Percentiles rank a stretch among this genome's conserved stretches.
Evolutionary conservation across 2,113 vertebrate species (phyloP).

Genomic region (Hucho hucho): DNA sequence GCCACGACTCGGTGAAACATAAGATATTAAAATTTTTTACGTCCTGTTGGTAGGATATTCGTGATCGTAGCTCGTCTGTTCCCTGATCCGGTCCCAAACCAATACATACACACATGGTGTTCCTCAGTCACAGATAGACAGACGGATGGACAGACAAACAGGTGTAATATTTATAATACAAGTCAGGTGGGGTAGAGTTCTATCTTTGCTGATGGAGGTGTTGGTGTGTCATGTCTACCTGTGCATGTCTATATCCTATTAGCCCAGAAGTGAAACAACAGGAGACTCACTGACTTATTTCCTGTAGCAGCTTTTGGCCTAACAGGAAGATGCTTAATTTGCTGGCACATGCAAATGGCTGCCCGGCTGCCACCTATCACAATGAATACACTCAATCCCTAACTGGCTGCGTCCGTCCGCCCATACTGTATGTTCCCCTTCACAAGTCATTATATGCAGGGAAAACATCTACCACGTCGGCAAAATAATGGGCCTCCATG

Average conservation of each 20-base stretch:
- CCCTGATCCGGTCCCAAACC: neutral
- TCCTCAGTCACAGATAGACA: conserved; percentile 23
- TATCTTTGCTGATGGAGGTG: neutral
- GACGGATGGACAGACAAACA: neutral
- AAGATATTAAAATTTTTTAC: no score
- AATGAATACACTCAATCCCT: conserved; percentile 49
- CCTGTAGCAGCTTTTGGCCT: conserved; percentile 48
- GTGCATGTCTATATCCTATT: neutral
- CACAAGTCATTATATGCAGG: conserved; percentile 54
- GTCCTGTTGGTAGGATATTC: no score
- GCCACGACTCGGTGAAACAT: no score
- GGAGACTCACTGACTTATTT: conserved; percentile 31
- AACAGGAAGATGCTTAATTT: conserved; percentile 42
- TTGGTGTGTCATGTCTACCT: neutral
- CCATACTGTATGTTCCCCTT: conserved; percentile 35
- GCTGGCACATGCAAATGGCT: conserved; percentile 49
- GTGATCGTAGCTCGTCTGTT: no score
- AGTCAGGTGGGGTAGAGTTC: neutral
- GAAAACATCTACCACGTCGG: conserved; percentile 44
- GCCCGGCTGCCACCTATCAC: conserved; percentile 62
- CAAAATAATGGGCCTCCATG: conserved; percentile 63
- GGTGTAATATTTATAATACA: neutral
- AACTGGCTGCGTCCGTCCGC: conserved; percentile 38
- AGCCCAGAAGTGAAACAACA: conserved; percentile 2
- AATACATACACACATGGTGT: neutral